Evolutionary conservation across 2,797 vertebrate genomes (phyloP).

Genomic region (Sylvia borin): DNA sequence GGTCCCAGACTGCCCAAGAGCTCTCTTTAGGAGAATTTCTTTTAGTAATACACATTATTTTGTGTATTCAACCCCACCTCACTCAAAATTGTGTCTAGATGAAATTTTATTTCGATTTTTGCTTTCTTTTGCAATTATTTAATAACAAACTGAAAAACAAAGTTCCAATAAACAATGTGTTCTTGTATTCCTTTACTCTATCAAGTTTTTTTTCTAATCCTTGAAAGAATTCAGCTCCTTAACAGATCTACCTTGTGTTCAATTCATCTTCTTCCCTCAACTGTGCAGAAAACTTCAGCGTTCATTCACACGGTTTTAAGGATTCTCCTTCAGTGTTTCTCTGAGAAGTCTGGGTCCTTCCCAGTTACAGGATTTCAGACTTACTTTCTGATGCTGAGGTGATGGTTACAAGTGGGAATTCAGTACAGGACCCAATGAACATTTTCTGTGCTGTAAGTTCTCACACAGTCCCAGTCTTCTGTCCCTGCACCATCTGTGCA

Average conservation of each 20-base stretch:
- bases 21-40: background rate
- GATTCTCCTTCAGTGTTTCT: background rate
- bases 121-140: background rate
- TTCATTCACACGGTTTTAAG: background rate
- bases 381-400: background rate
- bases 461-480: background rate
- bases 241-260: slow-evolving; percentile 35
- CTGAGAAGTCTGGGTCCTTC: background rate
- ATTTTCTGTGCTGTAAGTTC: background rate
- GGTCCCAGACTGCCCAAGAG: background rate
- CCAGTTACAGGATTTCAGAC: background rate
- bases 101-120: background rate
- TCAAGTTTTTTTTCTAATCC: slow-evolving; percentile 25
- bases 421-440: background rate
- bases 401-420: background rate
- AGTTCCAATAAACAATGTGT: slow-evolving; percentile 10
- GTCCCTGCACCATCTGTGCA: background rate
- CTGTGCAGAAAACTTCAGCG: background rate
- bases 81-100: background rate
- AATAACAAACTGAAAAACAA: background rate
- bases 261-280: slow-evolving; percentile 24
- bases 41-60: background rate
- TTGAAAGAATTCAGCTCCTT: slow-evolving; percentile 30
- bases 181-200: slow-evolving; percentile 36
- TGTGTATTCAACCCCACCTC: background rate